Evolutionary conservation across 2,888 invertebrate genomes (phyloP), one percentile per base, ranked within the genome.

Genomic region (Sminthurides aquaticus): DNA sequence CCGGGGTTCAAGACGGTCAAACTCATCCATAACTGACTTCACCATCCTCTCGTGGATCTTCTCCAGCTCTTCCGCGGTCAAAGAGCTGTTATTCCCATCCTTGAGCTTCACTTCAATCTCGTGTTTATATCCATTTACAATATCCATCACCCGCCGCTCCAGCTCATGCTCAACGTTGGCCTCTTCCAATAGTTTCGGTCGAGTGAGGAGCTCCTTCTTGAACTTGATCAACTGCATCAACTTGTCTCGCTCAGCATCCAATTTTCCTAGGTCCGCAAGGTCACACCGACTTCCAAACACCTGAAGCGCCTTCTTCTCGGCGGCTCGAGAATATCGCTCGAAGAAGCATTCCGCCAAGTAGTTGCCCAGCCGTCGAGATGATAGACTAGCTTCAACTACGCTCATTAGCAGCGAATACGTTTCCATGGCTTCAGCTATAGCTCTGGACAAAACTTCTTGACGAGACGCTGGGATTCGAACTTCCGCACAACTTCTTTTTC

Each of bases 301-400:
- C 20, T 52, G 52, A 8, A 52, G 52, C 5, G 52, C 52, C 20
- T 52, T 52, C 52, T 52, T 52, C 52, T 52, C 52, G 11, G 52
- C 52, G 5, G 52, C 52, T 52, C 52, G 52, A 18, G 52, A 52
- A 52, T 52, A 52, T 20, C 52, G 18, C 20, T 52, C 52, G 22
- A 52, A 52, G 22, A 52, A 52, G 52, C 52, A 52, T 20, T 52
- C 52, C 5, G 52, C 52, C 52, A 52, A 52, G 20, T 52, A 52
- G 52, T 52, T 52, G 20, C 52, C 52, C 52, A 52, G 20, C 5
- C 52, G 18, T 8, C 22, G 18, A 22, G 52, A 5, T 15, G 52
- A 8, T 20, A 52, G 52, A n/a, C 56, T 56, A 3, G 24, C 8
- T n/a, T 56, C 56, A 26, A 26, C 26, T 8, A 56, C 56, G 26